These are phyloP conservation scores for Odocoileus hemionus DNA, from an alignment of 2,113 vertebrate species.

Conservation along the genomic window DNA sequence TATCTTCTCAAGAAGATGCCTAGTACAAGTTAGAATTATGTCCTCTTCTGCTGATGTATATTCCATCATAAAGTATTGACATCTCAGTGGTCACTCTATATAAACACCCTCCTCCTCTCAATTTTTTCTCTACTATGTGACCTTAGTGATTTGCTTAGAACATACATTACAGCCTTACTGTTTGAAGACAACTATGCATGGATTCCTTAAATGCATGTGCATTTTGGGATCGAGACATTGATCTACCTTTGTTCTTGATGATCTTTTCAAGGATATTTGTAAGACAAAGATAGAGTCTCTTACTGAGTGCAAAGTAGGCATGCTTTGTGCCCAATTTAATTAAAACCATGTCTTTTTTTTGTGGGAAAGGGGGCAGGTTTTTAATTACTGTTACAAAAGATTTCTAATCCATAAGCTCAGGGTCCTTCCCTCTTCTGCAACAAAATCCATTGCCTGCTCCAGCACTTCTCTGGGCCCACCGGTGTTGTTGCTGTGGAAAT, in stretches of 20 bases:
- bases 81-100: neutral
- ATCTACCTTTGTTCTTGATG: neutral
- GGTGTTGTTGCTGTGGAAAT: neutral
- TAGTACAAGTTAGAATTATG: neutral
- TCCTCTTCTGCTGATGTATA: neutral
- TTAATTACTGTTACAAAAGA: neutral
- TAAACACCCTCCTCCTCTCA: neutral
- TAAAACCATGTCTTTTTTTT: neutral
- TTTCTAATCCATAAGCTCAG: neutral
- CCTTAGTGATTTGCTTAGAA: neutral
- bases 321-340: neutral
- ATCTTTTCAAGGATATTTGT: neutral
- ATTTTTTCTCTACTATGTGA: neutral
- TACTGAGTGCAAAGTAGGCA: neutral
- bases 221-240: neutral
- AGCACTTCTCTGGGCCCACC: neutral
- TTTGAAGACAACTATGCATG: neutral
- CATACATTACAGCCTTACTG: neutral
- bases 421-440: neutral
- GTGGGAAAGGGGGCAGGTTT: neutral
- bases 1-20: neutral
- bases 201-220: neutral
- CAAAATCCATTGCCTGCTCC: neutral
- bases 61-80: neutral
- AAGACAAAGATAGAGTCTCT: neutral